Base-by-base conservation (phyloP, 2,888 invertebrate genomes). In the Chymomyza fuscimana region DNA sequence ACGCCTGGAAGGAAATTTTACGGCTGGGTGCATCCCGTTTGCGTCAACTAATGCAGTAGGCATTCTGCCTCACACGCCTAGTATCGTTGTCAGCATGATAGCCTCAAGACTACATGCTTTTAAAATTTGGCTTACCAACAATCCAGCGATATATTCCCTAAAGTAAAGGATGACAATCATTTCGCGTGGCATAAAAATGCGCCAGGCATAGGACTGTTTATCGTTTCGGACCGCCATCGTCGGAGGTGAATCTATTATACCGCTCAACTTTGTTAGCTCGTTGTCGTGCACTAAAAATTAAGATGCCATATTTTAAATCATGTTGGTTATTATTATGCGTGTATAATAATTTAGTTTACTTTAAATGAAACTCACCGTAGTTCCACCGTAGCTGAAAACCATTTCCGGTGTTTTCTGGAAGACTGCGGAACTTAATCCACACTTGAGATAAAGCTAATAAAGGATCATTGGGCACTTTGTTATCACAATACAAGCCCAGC, bases 391-490 rank as follows among this genome's bases (percentile, higher is more conserved):
- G 94, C 61, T 94, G 90, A 90, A 98, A 98, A 58, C 98, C 98
- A 4, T 93, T 93, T 6, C 93, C 93, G 1, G 73, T 92, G 50
- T 92, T 92, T 71, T 93, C 92, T 3, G 92, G 91, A 62, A 93
- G 92, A 81, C 95, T 96, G 74, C 95, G 94, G 89, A 98, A 98
- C 89, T 95, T 95, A 2, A 98, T 92, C 94, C 96, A 97, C 36
- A 96, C 83, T 69, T 92, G 92, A 25, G 93, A 92, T 0, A 91
- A 92, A 0, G 93, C 91, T 0, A 94, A 94, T 1, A 95, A 90
- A 75, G 95, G 94, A 1, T 91, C 91, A 0, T 95, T 94, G 5
- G 93, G 90, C 15, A 93, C 83, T 5, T 92, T 91, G 58, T 91
- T 92, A 12, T 96, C 95, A 91, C 98, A 98, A 90, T 93, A 97